Evolutionary conservation across 2,888 invertebrate genomes (phyloP).

Genomic region (Byasa hedistus): DNA sequence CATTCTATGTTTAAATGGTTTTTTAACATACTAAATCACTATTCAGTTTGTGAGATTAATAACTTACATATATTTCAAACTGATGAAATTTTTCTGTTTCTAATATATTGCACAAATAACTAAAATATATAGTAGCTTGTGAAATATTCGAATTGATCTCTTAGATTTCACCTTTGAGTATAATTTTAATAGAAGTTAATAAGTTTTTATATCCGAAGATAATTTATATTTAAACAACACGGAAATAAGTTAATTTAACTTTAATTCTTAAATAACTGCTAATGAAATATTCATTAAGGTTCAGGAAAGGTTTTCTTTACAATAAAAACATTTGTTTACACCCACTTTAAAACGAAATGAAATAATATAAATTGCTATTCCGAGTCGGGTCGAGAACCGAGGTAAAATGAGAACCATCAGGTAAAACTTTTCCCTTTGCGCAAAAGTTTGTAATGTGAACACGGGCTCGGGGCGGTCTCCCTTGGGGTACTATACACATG

Average conservation of each 20-base stretch:
- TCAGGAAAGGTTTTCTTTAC: background rate
- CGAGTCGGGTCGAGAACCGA: constrained; percentile 53
- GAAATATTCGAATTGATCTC: background rate
- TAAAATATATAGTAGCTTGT: background rate
- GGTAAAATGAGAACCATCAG: constrained; percentile 63
- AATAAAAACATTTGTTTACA: constrained; percentile 5
- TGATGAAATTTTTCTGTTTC: background rate
- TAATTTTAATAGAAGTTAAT: too few relatives aligned
- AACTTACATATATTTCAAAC: background rate
- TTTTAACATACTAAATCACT: background rate
- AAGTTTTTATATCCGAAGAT: too few relatives aligned
- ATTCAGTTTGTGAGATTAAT: background rate
- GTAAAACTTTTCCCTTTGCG: constrained; percentile 72
- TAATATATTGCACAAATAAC: background rate
- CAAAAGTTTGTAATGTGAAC: constrained; percentile 69
- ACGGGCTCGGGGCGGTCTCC: constrained; percentile 60
- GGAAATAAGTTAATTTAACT: too few relatives aligned
- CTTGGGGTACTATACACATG: constrained; percentile 67
- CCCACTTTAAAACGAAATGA: constrained; percentile 38
- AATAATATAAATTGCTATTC: constrained; percentile 33
- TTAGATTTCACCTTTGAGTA: too few relatives aligned
- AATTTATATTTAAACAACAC: too few relatives aligned
- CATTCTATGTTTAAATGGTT: background rate
- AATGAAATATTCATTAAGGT: background rate
- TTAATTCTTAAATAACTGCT: too few relatives aligned